phyloP scores from a whole-genome alignment of 64 coral and sea anemone genomes.

The Cladopsammia gracilis region DNA sequence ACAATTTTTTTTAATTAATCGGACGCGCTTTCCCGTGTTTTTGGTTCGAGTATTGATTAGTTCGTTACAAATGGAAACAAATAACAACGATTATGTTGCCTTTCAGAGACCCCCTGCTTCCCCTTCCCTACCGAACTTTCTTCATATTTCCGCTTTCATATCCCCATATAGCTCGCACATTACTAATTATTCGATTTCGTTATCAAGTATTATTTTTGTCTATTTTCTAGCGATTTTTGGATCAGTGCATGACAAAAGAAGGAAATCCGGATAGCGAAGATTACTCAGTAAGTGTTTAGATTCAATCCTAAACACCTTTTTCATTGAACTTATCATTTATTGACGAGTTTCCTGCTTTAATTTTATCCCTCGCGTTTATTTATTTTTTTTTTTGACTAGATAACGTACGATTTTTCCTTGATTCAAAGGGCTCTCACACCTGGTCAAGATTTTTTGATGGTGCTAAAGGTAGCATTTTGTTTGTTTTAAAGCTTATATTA shows the following conservation, averaged over 20 bases:
- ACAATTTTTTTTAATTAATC: too few relatives aligned
- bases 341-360: neutral
- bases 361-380: neutral
- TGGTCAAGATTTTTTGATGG: slow-evolving; percentile 51
- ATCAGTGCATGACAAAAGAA: slow-evolving; percentile 78
- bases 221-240: slow-evolving; percentile 60
- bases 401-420: slow-evolving; percentile 22
- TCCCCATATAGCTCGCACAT: neutral
- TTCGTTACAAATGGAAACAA: too few relatives aligned
- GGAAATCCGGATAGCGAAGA: slow-evolving; percentile 71
- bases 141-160: too few relatives aligned
- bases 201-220: neutral
- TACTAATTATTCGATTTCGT: neutral
- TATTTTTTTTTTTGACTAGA: neutral
- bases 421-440: neutral
- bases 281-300: slow-evolving; percentile 66
- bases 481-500: neutral
- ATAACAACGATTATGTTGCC: too few relatives aligned
- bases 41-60: too few relatives aligned
- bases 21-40: too few relatives aligned
- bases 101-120: too few relatives aligned
- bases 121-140: too few relatives aligned
- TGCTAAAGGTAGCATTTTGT: slow-evolving; percentile 55
- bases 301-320: neutral
- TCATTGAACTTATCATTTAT: too few relatives aligned